Evolutionary conservation across 2,113 vertebrate species (phyloP).

Genomic region (Pseudorhombus dupliciocellatus): DNA sequence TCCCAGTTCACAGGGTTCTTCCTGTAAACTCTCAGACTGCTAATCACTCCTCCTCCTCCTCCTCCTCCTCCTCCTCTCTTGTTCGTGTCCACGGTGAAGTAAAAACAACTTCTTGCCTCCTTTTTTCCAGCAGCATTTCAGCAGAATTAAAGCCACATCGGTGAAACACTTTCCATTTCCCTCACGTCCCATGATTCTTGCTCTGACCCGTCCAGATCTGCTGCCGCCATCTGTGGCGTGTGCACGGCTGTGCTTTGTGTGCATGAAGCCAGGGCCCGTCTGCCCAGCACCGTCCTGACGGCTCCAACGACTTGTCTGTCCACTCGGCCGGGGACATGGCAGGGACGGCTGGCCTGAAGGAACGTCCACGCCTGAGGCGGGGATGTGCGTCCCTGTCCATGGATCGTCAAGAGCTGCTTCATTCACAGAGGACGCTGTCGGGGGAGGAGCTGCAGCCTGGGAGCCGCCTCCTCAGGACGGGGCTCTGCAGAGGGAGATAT

Average conservation of each 20-base stretch:
- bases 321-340: slow-evolving; percentile 18
- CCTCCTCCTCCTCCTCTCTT: background rate
- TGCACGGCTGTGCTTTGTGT: slow-evolving; percentile 27
- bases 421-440: too few relatives aligned
- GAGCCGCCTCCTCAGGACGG: too few relatives aligned
- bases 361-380: background rate
- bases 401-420: too few relatives aligned
- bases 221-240: slow-evolving; percentile 1
- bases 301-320: slow-evolving; percentile 41
- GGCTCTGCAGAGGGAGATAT: too few relatives aligned
- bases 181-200: slow-evolving; percentile 10
- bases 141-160: background rate
- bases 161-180: too few relatives aligned
- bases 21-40: slow-evolving; percentile 38
- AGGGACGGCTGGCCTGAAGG: slow-evolving; percentile 25
- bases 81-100: slow-evolving; percentile 2
- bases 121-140: too few relatives aligned
- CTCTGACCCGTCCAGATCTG: slow-evolving; percentile 7
- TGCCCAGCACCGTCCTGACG: slow-evolving; percentile 44
- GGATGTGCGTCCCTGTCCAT: too few relatives aligned
- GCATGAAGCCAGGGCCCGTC: slow-evolving; percentile 36
- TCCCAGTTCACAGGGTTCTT: slow-evolving; percentile 55
- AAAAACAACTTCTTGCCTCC: background rate
- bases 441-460: too few relatives aligned
- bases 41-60: slow-evolving; percentile 7